Evolutionary conservation across 2,113 vertebrate genomes (phyloP), one percentile per base, ranked within the genome.

Genomic region (Synchiropus splendidus): DNA sequence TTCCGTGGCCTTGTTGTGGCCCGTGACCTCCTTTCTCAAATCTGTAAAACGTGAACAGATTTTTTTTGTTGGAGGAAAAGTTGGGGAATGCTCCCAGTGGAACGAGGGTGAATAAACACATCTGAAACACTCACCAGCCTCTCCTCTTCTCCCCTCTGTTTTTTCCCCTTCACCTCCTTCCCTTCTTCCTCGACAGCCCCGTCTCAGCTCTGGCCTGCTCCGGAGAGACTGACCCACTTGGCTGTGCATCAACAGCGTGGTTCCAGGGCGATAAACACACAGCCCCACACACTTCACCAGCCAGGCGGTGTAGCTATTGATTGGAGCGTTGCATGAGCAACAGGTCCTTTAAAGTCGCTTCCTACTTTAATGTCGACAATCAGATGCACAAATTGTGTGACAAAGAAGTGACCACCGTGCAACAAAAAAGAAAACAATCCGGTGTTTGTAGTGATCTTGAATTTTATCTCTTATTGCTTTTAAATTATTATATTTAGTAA

Each of bases 201-300:
- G 39, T 54, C 37, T 15, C 16, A 16, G 17, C 45, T 45, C 58
- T 60, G 45, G 50, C 51, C 48, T 45, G 48, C 62, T 67, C 31
- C 47, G 33, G 16, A 16, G 13, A 42, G 51, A 48, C 52, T 64
- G 71, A 79, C 69, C 69, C 67, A 79, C 55, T 77, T 79, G 75
- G 74, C 64, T 10, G 12, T 13, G 11, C 9, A 36, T 48, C 70
- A 58, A 32, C 44, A 36, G 35, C 42, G 54, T 39, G 45, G 60
- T 54, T 51, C 34, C 31, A 55, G 39, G 9, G 48, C 41, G 56
- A 71, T 69, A 54, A 70, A 70, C 48, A 77, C 45, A 51, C 49
- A 42, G 41, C 36, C 43, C 35, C 47, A 16, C 49, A 39, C 54
- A 21, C 44, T 37, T 43, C 41, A 45, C 36, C 35, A 34, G 21